Base-by-base conservation (phyloP, 1,140 invertebrate genomes). In the Ceratosolen solmsi region DNA sequence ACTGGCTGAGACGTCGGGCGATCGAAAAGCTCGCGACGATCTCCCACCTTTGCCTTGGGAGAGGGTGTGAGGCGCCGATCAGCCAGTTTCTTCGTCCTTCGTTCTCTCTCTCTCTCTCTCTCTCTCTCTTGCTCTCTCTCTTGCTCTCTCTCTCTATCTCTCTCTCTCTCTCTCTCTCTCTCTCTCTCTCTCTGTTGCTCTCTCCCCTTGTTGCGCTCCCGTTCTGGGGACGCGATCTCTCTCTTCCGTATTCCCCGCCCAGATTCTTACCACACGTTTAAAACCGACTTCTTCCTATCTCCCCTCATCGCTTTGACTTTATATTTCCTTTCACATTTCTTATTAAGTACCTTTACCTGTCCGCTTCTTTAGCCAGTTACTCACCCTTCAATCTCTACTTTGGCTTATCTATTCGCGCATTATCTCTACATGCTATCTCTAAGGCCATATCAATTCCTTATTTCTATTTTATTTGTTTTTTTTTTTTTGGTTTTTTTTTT, bases 1-100 rank as follows among this genome's bases (percentile, higher is more conserved):
- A 91, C 90, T 91, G 90, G 86, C 86, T 81, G 87, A 86, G 82
- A 86, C 76, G 86, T 80, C 83, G 85, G 84, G 83, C 84, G 72
- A 49, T 74, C 80, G 81, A 85, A 86, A 84, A 86, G 85, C 87
- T 89, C 83, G 75, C 84, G 85, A 87, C 85, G 85, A 85, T 87
- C 87, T 86, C 88, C 87, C 88, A 88, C 85, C 87, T 87, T 87
- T 84, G 84, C 85, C 33, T 75, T 74, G 36, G 36, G 38, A 75
- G 73, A 70, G 73, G 60, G 65, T 75, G 72, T 75, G 84, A 82
- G 84, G 82, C 84, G 84, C 84, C 84, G 84, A 84, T 82, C 80
- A 68, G 80, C 79, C 70, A 80, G 82, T 80, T 79, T 75, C 70
- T 68, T 81, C 84, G 80, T 65, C 81, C 60, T 86, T 84, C 85